Base-by-base conservation (phyloP, 2,113 vertebrate genomes). In the Rhodinocichla rosea region DNA sequence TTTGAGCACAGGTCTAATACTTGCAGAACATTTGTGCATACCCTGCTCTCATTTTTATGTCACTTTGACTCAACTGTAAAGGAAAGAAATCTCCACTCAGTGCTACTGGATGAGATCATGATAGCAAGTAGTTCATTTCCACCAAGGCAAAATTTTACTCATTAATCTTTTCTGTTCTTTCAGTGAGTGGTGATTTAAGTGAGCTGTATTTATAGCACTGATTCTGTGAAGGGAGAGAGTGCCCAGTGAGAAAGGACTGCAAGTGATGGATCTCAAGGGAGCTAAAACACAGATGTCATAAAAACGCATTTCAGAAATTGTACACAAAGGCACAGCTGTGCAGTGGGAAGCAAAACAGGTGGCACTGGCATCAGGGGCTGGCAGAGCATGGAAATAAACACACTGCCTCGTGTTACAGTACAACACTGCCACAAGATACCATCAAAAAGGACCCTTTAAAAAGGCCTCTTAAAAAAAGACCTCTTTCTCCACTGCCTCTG, bases 241-340 rank as follows among this genome's bases (percentile, higher is more conserved):
- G 20, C 40, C 60, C 67, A 79, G 84, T 69, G 89, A 90, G 68
- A 74, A 19, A 78, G 57, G 80, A 77, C 74, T 80, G 83, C 59
- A 91, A 97, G 82, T 47, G 85, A 95, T 92, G 78, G 65, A 50
- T 96, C 94, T 64, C 94, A 75, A 69, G 83, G 60, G 92, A 96
- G 59, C 64, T 80, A 67, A 95, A 97, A 93, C 94, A 97, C 93
- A 97, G 95, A 97, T 97, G 95, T 94, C 93, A 93, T 69, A 91
- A 96, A 97, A 96, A 92, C 24, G 77, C 79, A 83, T 95, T 95
- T 87, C 80, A 94, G 75, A 96, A 94, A 96, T 40, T 44, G 74
- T 79, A 85, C 88, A 96, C 78, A 90, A 49, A 82, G 90, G 65
- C 74, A 88, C 87, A 93, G 78, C 78, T 81, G 92, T 73, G 44